These are phyloP conservation scores for Calyptomena viridis DNA, from an alignment of 2,113 vertebrate genomes.

Conservation along the genomic window DNA sequence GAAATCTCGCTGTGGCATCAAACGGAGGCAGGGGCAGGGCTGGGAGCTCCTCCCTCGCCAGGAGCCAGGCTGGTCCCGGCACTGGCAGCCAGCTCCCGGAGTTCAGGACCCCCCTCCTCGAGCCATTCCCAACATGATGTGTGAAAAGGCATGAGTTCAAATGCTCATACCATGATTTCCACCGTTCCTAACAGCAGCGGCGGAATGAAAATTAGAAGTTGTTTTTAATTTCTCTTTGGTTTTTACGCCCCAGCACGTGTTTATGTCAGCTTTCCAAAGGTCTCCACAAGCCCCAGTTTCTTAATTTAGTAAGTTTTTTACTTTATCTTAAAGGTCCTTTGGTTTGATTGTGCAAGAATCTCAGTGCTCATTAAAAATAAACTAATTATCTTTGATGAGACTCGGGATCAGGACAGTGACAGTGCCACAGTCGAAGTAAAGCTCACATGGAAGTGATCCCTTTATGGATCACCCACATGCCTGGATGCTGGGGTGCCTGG, in stretches of 20 bases:
- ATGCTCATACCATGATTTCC: fast-evolving
- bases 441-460: neutral
- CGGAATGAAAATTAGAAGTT: neutral
- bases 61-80: neutral
- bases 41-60: neutral
- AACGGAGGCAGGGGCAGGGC: neutral
- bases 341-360: constrained; percentile 43
- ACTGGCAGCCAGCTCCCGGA: neutral
- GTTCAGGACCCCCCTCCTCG: neutral
- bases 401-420: neutral
- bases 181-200: neutral
- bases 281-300: neutral
- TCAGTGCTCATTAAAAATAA: constrained; percentile 50
- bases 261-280: neutral
- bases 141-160: neutral
- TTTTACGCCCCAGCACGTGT: neutral
- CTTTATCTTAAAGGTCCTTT: constrained; percentile 44
- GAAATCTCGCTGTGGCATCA: constrained; percentile 62
- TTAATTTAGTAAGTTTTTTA: constrained; percentile 27
- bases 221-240: neutral
- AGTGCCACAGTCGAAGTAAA: neutral
- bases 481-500: neutral
- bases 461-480: neutral
- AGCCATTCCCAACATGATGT: neutral
- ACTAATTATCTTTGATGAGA: constrained; percentile 26